A percentile compares a stretch with the other conserved stretches of the same genome.
These are phyloP conservation scores for Microctonus hyperodae DNA, from an alignment of 2,888 invertebrate species.

Conservation along the genomic window DNA sequence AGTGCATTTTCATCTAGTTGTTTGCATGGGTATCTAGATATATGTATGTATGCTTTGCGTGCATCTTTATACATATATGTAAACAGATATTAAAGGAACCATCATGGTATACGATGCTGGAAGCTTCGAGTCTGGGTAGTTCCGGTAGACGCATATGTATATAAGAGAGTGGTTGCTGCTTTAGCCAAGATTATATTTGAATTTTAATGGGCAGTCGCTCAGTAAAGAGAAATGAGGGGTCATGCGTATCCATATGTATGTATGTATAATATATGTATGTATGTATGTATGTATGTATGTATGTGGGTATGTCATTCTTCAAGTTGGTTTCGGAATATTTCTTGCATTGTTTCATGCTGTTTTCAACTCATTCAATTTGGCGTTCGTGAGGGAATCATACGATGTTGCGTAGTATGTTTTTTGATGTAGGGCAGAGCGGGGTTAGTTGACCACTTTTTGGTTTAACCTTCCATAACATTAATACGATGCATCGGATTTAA, in stretches of 20 bases:
- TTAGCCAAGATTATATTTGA: slow-evolving; percentile 51
- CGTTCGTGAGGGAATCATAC: no score
- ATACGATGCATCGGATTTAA: no score
- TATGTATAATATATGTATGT: no score
- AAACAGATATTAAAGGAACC: neutral
- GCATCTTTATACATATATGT: neutral
- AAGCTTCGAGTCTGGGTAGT: slow-evolving; percentile 4
- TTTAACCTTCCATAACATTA: no score
- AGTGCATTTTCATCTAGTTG: neutral
- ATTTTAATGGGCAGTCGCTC: slow-evolving; percentile 47
- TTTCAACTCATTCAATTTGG: no score
- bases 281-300: no score
- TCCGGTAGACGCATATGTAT: slow-evolving; percentile 26
- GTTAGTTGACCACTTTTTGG: no score
- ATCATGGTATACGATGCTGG: neutral
- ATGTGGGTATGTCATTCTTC: no score
- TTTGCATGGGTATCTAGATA: neutral
- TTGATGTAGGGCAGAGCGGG: no score
- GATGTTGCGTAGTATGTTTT: no score
- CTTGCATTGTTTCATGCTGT: no score
- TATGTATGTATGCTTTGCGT: neutral
- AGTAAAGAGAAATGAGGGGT: slow-evolving; percentile 11
- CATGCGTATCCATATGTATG: neutral
- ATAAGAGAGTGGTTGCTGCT: slow-evolving; percentile 25
- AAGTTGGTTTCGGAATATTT: no score